Conservation (phyloP, 2,888 invertebrate genomes). For the Odontocerum albicorne region DNA sequence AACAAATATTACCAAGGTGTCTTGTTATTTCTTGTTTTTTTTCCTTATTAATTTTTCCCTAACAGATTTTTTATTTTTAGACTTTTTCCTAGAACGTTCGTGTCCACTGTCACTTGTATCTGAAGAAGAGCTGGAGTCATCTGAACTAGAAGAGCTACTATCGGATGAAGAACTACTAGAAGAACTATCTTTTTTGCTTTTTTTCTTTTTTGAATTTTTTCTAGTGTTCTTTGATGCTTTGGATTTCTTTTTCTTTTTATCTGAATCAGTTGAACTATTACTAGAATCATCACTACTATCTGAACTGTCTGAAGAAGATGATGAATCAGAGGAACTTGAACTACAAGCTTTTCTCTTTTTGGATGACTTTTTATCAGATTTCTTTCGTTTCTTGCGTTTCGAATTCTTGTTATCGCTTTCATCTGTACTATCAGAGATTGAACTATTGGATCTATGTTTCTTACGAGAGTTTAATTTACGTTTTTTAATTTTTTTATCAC, state of each 20-base stretch:
- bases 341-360: constrained; percentile 46
- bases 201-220: constrained; percentile 47
- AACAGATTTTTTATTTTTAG: constrained; percentile 34
- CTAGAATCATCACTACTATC: constrained; percentile 31
- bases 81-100: constrained; percentile 33
- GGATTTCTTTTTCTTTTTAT: constrained; percentile 43
- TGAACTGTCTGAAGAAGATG: constrained; percentile 47
- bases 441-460: constrained; percentile 45
- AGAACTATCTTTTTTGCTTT: constrained; percentile 41
- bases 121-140: constrained; percentile 22
- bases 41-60: constrained; percentile 24
- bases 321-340: constrained; percentile 47
- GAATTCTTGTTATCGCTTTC: constrained; percentile 35
- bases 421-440: constrained; percentile 28
- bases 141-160: constrained; percentile 43
- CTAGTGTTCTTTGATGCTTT: constrained; percentile 44
- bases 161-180: constrained; percentile 43
- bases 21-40: constrained; percentile 18
- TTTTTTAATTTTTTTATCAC: constrained; percentile 43
- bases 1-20: no score
- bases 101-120: constrained; percentile 35
- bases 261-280: constrained; percentile 40
- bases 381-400: constrained; percentile 35
- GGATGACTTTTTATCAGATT: constrained; percentile 34
- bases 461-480: constrained; percentile 45